Evolutionary conservation across 2,113 vertebrate genomes (phyloP), one percentile per base, ranked within the genome.

Genomic region (Oryzias celebensis): DNA sequence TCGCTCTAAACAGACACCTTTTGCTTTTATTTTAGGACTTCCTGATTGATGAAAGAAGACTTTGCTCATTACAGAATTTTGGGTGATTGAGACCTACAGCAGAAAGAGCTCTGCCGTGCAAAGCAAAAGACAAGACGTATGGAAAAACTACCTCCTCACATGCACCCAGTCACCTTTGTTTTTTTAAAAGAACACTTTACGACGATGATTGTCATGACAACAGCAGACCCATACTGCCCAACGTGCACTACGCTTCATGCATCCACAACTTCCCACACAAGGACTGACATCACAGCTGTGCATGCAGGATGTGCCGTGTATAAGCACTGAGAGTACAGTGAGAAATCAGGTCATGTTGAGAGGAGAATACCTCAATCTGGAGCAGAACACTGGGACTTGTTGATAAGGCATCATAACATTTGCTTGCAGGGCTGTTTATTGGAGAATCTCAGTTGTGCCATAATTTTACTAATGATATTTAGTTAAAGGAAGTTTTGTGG

Each of bases 21-120:
- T 97, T 94, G 94, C 93, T 95, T 96, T 96, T 96, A 97, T 95
- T 97, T 97, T 99, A 94, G 97, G 97, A 91, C 97, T 99, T 87
- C 96, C 96, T 99, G 95, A 96, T 98, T 96, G 95, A 94, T 89
- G 93, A 93, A 96, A 98, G 92, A 97, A 97, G 92, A 97, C 92
- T 93, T 87, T 62, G 90, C 93, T 95, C 91, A 93, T 95, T 94
- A 94, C 85, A 90, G 88, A 81, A 85, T 60, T 59, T 69, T 80
- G 68, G 64, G 76, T 68, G 75, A 89, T 78, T 71, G 13, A 75
- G 43, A 45, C 71, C 77, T 46, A 55, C 10, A 47, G 59, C 58
- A 23, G 72, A 67, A 80, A 53, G 18, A 24, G 47, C 51, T 65
- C 77, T 71, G 85, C 77, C 89, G 90, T 91, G 88, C 90, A 91